A percentile compares a stretch with the other conserved stretches of the same genome.
These are phyloP conservation scores for Chrysolina americana DNA, from an alignment of 2,888 invertebrate species.

Conservation along the genomic window DNA sequence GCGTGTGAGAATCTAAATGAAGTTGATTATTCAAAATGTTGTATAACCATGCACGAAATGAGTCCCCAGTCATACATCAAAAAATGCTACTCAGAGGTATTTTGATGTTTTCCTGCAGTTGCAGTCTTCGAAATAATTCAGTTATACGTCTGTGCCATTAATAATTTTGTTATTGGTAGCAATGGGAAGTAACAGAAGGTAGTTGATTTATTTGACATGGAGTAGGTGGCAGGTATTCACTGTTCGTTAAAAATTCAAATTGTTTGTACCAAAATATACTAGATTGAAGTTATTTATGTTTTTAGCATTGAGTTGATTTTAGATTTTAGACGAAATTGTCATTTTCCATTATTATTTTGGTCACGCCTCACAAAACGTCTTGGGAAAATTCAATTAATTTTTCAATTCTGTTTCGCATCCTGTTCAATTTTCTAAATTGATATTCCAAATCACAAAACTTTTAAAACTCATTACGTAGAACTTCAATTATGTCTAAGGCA, in stretches of 20 bases:
- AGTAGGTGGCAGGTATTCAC: background rate
- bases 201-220: constrained; percentile 4
- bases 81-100: background rate
- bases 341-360: no score
- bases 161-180: constrained; percentile 2
- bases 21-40: background rate
- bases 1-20: constrained; percentile 8
- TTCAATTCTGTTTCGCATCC: no score
- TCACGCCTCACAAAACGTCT: no score
- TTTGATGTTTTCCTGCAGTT: background rate
- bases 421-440: no score
- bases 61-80: background rate
- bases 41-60: constrained; percentile 9
- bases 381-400: no score
- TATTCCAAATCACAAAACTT: no score
- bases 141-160: background rate
- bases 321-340: no score
- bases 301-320: no score
- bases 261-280: background rate
- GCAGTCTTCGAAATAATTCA: background rate
- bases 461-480: no score
- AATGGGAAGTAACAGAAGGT: background rate
- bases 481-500: no score
- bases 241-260: background rate
- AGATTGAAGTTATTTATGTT: no score